These are phyloP conservation scores for Piprites chloris DNA, from an alignment of 2,113 vertebrate genomes.

Conservation along the genomic window DNA sequence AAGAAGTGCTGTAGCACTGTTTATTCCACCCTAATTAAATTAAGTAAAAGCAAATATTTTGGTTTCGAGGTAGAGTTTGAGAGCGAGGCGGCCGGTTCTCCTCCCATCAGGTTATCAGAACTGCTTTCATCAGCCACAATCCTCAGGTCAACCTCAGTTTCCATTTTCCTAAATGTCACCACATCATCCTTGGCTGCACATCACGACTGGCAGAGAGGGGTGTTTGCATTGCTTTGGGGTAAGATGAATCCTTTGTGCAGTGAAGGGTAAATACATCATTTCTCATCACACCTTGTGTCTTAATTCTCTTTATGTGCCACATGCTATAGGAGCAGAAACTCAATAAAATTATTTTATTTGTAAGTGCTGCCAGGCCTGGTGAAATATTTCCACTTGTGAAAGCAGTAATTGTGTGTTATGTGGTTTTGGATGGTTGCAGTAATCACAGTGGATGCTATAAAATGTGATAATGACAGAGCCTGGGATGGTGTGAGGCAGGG, in stretches of 20 bases:
- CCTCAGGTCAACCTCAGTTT: neutral
- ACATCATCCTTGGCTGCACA: neutral
- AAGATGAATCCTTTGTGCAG: neutral
- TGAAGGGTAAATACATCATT: slow-evolving; percentile 13
- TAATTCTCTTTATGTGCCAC: slow-evolving; percentile 46
- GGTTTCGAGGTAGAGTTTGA: neutral
- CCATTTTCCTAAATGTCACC: neutral
- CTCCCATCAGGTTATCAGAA: neutral
- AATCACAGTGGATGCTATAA: neutral
- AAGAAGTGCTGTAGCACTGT: neutral
- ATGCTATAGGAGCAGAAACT: slow-evolving; percentile 26
- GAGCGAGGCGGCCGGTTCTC: neutral
- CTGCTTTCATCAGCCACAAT: neutral
- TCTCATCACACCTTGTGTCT: slow-evolving; percentile 53
- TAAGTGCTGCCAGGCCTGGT: slow-evolving; percentile 28
- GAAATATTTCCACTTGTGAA: neutral
- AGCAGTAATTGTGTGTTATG: neutral
- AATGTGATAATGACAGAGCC: neutral
- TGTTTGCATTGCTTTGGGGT: neutral
- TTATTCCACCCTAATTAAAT: slow-evolving; percentile 41
- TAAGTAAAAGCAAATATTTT: neutral
- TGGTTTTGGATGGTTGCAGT: neutral
- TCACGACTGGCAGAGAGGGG: neutral
- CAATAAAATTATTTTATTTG: slow-evolving; percentile 63
- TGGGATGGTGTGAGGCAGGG: neutral